Percentiles rank a stretch among this genome's conserved stretches.
Conservation (phyloP, 2,113 vertebrate species). For the Butastur rufipennis region DNA sequence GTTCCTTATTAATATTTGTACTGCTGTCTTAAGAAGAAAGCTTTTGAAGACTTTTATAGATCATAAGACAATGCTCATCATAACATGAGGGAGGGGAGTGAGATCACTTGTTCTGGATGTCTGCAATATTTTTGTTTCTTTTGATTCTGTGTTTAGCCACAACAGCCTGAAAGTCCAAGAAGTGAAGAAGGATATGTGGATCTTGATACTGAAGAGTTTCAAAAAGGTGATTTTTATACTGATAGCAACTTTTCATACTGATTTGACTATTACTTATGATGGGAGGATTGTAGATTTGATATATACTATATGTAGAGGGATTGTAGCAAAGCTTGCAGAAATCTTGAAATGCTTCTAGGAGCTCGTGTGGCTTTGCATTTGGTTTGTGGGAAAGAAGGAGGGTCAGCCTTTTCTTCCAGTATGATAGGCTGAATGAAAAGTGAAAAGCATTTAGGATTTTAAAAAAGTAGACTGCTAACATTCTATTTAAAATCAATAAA, state of each 20-base stretch:
- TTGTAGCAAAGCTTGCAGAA: background rate
- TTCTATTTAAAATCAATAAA: background rate
- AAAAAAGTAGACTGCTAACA: background rate
- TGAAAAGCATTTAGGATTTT: background rate
- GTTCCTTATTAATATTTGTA: background rate
- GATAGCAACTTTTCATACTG: background rate
- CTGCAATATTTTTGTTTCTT: background rate
- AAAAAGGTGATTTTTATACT: constrained; percentile 44
- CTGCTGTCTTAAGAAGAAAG: background rate
- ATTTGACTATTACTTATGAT: background rate
- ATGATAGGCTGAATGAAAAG: background rate
- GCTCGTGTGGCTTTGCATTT: background rate
- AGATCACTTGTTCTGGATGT: background rate
- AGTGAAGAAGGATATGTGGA: constrained; percentile 3
- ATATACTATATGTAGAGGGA: rapidly evolving
- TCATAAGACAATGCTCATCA: background rate
- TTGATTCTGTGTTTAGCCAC: background rate
- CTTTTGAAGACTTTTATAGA: background rate
- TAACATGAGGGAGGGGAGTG: background rate
- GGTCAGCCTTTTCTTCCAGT: background rate
- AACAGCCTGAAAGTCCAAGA: background rate
- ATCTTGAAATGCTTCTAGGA: background rate
- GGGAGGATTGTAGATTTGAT: background rate
- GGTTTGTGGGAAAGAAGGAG: background rate
- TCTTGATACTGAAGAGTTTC: background rate